Percentiles rank a stretch among this genome's conserved stretches.
Evolutionary conservation across 2,797 vertebrate genomes (phyloP).

Genomic region (Capromys pilorides): DNA sequence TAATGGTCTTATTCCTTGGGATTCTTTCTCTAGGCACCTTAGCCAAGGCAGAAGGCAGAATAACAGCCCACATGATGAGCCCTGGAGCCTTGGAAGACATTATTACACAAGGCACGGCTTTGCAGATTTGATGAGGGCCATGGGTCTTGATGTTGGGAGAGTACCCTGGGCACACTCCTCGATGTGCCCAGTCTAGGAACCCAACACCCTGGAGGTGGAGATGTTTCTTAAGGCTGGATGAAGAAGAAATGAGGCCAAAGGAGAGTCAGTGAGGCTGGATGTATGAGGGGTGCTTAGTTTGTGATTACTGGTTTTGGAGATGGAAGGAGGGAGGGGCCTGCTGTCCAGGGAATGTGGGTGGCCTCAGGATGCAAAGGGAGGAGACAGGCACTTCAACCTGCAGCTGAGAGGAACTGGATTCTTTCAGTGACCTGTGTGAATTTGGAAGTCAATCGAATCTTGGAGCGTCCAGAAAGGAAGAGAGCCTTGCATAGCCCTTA

Average conservation of each 20-base stretch:
- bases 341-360: neutral
- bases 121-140: neutral
- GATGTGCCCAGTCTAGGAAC: neutral
- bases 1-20: neutral
- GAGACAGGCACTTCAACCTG: too few species aligned
- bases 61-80: accelerated
- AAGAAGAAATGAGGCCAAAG: neutral
- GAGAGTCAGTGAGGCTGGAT: too few species aligned
- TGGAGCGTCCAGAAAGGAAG: neutral
- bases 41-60: neutral
- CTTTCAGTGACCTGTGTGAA: neutral
- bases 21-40: neutral
- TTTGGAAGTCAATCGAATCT: neutral
- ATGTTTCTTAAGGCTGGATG: neutral
- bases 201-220: neutral
- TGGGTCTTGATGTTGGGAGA: neutral
- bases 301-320: neutral
- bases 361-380: neutral
- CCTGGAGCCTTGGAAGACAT: neutral
- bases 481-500: neutral
- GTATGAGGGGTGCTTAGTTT: too few species aligned
- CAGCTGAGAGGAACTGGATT: neutral
- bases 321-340: neutral
- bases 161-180: too few species aligned
- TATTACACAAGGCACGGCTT: neutral